A percentile compares a stretch with the other conserved stretches of the same genome.
Conservation (phyloP, 2,113 vertebrate genomes). For the Corydoras maculifer region DNA sequence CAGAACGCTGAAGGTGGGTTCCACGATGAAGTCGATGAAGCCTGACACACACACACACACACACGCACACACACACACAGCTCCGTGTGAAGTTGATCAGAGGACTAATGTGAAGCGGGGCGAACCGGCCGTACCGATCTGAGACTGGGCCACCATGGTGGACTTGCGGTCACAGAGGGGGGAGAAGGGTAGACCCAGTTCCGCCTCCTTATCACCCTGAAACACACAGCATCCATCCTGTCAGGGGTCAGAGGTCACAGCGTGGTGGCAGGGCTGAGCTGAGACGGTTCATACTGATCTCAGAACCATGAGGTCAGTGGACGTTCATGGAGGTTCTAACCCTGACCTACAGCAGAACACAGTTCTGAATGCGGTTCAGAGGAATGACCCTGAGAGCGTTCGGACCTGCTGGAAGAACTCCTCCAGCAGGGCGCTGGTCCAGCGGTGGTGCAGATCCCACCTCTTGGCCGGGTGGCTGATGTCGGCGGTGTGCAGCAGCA, state of each 20-base stretch:
- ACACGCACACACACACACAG: not conserved
- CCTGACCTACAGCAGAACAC: not conserved
- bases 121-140: constrained; percentile 73
- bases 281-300: too few species aligned
- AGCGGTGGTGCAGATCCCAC: constrained; percentile 84
- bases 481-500: constrained; percentile 91
- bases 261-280: too few species aligned
- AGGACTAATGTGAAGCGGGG: not conserved
- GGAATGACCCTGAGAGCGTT: not conserved
- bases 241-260: not conserved
- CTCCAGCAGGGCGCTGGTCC: constrained; percentile 90
- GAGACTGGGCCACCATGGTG: constrained; percentile 85
- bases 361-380: not conserved
- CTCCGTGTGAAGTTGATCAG: not conserved
- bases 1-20: constrained; percentile 90
- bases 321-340: not conserved
- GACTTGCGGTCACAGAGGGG: constrained; percentile 91
- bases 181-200: constrained; percentile 87
- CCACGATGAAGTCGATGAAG: constrained; percentile 97
- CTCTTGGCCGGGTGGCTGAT: constrained; percentile 93
- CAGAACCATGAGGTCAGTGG: too few species aligned
- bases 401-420: constrained; percentile 93
- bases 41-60: constrained; percentile 57
- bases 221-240: constrained; percentile 23
- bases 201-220: constrained; percentile 90